These are phyloP conservation scores for Cathartes aura DNA, from an alignment of 2,113 vertebrate genomes.

Conservation along the genomic window DNA sequence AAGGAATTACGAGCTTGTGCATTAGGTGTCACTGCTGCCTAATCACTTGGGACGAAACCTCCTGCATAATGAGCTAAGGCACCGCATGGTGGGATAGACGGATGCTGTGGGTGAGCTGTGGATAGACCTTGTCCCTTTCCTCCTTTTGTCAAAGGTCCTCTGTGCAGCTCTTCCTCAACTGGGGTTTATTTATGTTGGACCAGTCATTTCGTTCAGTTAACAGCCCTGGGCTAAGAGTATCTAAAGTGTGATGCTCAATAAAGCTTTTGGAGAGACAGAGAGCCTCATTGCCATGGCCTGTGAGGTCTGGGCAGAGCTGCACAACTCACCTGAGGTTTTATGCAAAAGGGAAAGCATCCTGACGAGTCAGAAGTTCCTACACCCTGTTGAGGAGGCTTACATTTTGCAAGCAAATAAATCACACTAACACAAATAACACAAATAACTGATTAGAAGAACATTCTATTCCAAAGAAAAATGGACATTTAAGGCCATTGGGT, in stretches of 20 bases:
- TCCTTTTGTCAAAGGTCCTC: background rate
- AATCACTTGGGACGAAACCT: conserved; percentile 1
- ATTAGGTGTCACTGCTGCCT: conserved; percentile 59
- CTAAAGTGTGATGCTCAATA: background rate
- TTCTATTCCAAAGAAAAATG: background rate
- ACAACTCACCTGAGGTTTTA: background rate
- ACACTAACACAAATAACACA: background rate
- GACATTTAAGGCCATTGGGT: background rate
- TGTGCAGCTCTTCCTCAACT: background rate
- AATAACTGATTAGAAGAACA: background rate
- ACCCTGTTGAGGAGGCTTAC: background rate
- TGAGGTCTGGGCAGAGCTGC: background rate
- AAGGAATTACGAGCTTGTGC: background rate
- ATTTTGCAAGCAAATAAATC: background rate
- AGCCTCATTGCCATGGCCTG: fast-evolving
- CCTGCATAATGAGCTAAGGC: background rate
- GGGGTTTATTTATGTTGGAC: background rate
- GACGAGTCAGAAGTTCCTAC: background rate
- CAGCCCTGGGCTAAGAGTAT: background rate
- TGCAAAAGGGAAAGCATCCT: background rate
- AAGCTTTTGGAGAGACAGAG: background rate
- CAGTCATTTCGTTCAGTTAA: background rate
- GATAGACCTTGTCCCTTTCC: background rate
- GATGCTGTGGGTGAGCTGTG: background rate
- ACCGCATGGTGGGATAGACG: fast-evolving